A percentile compares a stretch with the other conserved stretches of the same genome.
phyloP scores from a whole-genome alignment of 2,797 vertebrate species.

The Salmo trutta region DNA sequence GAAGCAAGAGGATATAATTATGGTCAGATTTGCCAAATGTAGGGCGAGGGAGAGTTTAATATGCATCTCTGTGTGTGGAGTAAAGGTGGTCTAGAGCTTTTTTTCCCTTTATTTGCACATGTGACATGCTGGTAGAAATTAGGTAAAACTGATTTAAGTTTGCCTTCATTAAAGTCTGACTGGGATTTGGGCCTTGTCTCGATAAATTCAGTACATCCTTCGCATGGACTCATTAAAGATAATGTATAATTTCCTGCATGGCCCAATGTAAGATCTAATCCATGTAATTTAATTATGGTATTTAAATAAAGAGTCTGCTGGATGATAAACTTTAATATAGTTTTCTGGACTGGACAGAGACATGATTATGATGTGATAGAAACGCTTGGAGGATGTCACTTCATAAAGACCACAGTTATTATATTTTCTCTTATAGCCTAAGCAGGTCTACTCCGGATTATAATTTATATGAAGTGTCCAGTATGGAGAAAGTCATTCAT shows the following conservation, averaged over 20 bases:
- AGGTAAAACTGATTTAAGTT: too few relatives aligned
- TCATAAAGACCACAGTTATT: conserved; percentile 1
- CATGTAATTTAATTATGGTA: background rate
- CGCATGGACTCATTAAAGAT: background rate
- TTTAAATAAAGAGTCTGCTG: background rate
- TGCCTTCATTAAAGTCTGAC: too few relatives aligned
- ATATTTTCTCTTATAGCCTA: background rate
- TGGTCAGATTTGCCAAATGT: too few relatives aligned
- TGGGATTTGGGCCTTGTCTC: too few relatives aligned
- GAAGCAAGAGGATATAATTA: too few relatives aligned
- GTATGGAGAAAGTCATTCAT: conserved; percentile 14
- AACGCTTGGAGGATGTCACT: background rate
- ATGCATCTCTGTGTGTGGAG: too few relatives aligned
- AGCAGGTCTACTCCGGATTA: conserved; percentile 10
- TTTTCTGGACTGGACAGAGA: background rate
- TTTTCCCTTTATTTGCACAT: too few relatives aligned
- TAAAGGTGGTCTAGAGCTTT: too few relatives aligned
- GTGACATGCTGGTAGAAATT: too few relatives aligned
- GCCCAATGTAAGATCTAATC: background rate
- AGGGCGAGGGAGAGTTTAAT: too few relatives aligned
- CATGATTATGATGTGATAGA: background rate
- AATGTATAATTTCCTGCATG: background rate
- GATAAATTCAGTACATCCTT: too few relatives aligned
- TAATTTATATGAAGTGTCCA: background rate
- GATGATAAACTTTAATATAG: background rate